Base-by-base conservation (phyloP, 35 echinoderm and acorn worm species). In the Diadema setosum region DNA sequence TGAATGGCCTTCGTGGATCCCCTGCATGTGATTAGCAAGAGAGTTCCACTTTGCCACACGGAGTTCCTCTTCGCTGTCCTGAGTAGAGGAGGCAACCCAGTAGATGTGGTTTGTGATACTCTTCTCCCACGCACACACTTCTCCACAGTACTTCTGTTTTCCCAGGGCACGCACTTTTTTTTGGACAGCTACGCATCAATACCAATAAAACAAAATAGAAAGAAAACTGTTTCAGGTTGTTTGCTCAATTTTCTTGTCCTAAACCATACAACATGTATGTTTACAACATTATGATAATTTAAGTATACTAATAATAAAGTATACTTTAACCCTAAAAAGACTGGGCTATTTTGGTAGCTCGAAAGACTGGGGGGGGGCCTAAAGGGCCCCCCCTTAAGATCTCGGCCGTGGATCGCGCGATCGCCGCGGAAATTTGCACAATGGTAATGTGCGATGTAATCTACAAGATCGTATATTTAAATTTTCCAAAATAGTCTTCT, bases 121-220 rank as follows among this genome's bases (percentile, higher is more conserved):
- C 20, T 45, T 34, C 80, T 57, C 42, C 92, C 92, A 93, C 15
- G 81, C 61, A 2, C 42, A 7, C 5, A 94, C 33, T 4, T 67
- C 27, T 59, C 85, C 37, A 48, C 58, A 94, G 32, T 61, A 50
- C 42, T 90, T 94, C 36, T 90, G 44, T 41, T 90, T 94, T 0
- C 49, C 61, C 16, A 94, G 86, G 17, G 80, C 64, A 26, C 43
- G 23, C 1, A 94, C 73, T 80, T 90, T 90, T 52, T 94, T 94
- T 18, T 73, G 46, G 21, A 94, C 33, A 6, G 39, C 92, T 94
- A 27, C n/a, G n/a, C n/a, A n/a, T n/a, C n/a, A n/a, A n/a, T n/a
- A n/a, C n/a, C 44, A 88, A 64, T 55, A n/a, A 55, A 55, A 84
- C 82, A 65, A 58, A 33, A 85, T 2, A 60, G 57, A 27, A 21